phyloP scores from a whole-genome alignment of 92 coral and sea anemone genomes.

The Parazoanthus swiftii region DNA sequence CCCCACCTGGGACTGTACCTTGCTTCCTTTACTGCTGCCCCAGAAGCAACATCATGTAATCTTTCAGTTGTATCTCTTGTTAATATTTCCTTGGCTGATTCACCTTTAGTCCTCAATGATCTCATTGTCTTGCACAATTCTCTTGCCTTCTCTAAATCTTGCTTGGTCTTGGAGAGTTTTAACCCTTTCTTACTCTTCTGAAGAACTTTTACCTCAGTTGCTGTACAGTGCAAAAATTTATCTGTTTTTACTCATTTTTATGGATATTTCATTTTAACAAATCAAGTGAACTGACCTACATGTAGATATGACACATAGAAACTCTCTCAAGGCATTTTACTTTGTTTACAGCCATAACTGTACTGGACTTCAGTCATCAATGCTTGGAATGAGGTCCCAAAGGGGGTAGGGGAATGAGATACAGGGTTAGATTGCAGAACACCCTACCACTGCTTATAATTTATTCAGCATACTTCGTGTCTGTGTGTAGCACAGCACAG shows the following conservation, averaged over 20 bases:
- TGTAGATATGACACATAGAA: too few relatives aligned
- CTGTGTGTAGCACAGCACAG: too few relatives aligned
- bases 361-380: too few relatives aligned
- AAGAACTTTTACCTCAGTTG: neutral
- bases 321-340: too few relatives aligned
- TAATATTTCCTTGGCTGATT: conserved; percentile 46
- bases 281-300: too few relatives aligned
- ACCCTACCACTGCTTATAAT: too few relatives aligned
- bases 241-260: neutral
- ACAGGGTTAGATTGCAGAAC: too few relatives aligned
- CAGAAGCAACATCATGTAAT: conserved; percentile 68
- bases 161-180: conserved; percentile 52
- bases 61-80: conserved; percentile 55
- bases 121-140: conserved; percentile 74
- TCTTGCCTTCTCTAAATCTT: conserved; percentile 80
- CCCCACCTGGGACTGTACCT: neutral
- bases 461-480: too few relatives aligned
- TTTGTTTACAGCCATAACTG: too few relatives aligned
- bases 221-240: neutral
- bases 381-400: too few relatives aligned
- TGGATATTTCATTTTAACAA: too few relatives aligned
- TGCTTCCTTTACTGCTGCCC: neutral
- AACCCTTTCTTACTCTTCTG: conserved; percentile 11
- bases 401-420: too few relatives aligned
- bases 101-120: conserved; percentile 64